A percentile compares a stretch with the other conserved stretches of the same genome.
phyloP scores from a whole-genome alignment of 2,113 vertebrate species.

The Struthio camelus region DNA sequence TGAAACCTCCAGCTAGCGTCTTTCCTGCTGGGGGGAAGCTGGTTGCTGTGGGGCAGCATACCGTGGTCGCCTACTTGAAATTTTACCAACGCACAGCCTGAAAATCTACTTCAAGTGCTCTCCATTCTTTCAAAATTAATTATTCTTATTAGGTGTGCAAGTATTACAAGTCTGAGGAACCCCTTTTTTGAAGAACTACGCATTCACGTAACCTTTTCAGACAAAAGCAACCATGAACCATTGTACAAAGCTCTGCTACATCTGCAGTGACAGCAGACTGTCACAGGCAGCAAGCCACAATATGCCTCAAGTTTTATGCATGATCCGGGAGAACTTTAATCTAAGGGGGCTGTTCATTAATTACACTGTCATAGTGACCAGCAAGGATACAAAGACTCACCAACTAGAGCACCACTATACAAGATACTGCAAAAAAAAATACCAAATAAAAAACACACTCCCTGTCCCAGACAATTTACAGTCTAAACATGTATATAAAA shows the following conservation, averaged over 20 bases:
- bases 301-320: background rate
- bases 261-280: background rate
- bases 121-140: background rate
- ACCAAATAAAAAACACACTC: background rate
- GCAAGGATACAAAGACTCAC: background rate
- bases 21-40: background rate
- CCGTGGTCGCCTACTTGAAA: rapidly evolving
- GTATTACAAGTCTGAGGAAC: background rate
- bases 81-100: background rate
- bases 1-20: background rate
- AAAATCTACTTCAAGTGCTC: background rate
- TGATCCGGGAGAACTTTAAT: background rate
- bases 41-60: background rate
- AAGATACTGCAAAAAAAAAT: background rate
- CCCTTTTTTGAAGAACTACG: background rate
- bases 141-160: background rate
- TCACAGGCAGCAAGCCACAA: background rate
- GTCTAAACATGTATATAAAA: background rate
- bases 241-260: background rate
- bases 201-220: background rate
- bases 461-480: background rate
- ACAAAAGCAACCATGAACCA: background rate
- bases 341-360: background rate
- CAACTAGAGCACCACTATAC: background rate
- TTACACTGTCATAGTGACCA: background rate